Base-by-base conservation (phyloP, 2,888 invertebrate genomes). In the Troides helena region DNA sequence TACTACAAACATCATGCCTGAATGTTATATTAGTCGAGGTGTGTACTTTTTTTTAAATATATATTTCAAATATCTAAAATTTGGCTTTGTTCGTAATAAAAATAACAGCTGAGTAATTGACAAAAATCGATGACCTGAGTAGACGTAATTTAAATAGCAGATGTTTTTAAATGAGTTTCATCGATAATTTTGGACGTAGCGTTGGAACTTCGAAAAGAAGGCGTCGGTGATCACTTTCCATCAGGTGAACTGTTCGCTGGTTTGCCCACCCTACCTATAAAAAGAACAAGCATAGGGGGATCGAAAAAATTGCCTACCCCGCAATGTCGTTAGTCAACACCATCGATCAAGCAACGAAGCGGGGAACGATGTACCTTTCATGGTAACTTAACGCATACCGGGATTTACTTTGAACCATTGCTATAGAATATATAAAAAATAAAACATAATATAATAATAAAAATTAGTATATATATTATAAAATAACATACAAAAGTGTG, bases 341-440 rank as follows among this genome's bases (percentile, higher is more conserved):
- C 67, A 67, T 67, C 67, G 43, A 67, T 67, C 67, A 67, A 62
- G 25, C 43, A 21, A 23, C 17, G 43, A 43, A 62, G 39, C 36
- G 36, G 12, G 56, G 39, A 53, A 56, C 36, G 56, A 39, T 61
- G 53, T 58, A 67, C 57, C 67, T 62, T 61, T 43, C 46, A 53
- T 46, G 61, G 25, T 62, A 57, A 57, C n/a, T 57, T 57, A 57
- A 50, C 50, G 10, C 17, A 50, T 50, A 50, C 50, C 5, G 50
- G 18, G 17, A 17, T 50, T 50, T 50, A 18, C 50, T 50, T 50
- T 50, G 50, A 17, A 50, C 18, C 5, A 18, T 17, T 18, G 50
- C 18, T 50, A 18, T 18, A 14, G 2, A 50, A 17, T 30, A 30
- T 30, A 30, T 3, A 30, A 30, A 30, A 30, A 21, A 21, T 21